Conservation (phyloP, 2,797 vertebrate species). For the Gymnocypris eckloni region DNA sequence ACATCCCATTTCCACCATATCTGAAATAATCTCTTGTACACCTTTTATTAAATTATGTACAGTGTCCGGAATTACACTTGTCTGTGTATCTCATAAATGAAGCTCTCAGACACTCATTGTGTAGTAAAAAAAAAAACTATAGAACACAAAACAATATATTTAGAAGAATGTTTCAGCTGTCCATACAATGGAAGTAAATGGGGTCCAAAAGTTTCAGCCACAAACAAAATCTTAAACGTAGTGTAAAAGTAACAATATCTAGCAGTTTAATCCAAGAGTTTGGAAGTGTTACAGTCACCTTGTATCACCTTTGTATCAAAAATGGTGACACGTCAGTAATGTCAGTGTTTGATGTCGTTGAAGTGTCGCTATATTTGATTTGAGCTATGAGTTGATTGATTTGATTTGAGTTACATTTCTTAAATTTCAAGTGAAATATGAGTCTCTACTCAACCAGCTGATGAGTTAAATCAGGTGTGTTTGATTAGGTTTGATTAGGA, state of each 20-base stretch:
- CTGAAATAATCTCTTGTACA: conserved; percentile 16
- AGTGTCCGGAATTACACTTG: not conserved
- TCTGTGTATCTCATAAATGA: not conserved
- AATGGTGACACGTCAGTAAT: not conserved
- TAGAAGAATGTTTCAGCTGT: not conserved
- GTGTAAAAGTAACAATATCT: not conserved
- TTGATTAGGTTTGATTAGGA: not conserved
- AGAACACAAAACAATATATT: not conserved
- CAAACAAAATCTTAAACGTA: not conserved
- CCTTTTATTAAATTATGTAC: not conserved
- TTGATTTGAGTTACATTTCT: not conserved
- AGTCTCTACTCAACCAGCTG: not conserved
- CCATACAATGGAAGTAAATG: not conserved
- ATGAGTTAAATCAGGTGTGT: not conserved
- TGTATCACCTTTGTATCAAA: not conserved
- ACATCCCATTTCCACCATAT: conserved; percentile 12
- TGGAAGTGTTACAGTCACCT: not conserved
- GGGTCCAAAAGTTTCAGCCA: not conserved
- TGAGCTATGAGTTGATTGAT: not conserved
- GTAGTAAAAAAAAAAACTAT: not conserved
- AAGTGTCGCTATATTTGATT: not conserved
- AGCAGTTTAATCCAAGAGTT: not conserved
- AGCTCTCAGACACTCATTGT: not conserved
- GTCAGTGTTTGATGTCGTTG: not conserved
- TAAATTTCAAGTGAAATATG: not conserved